These are phyloP conservation scores for Sinelater perroti DNA, from an alignment of 2,888 invertebrate species.

Conservation along the genomic window DNA sequence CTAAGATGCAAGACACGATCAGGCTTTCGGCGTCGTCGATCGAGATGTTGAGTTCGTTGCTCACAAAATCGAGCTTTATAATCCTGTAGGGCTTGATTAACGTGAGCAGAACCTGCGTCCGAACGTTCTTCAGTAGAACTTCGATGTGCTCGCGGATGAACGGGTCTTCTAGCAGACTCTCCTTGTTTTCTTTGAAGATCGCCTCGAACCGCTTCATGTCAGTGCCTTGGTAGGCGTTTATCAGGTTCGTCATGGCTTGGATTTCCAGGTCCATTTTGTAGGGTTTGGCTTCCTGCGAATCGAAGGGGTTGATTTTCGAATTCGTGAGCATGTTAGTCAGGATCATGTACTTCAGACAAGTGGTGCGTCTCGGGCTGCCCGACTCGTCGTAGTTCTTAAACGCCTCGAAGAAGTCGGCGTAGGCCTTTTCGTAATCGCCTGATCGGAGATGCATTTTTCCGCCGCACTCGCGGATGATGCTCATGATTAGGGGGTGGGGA, in stretches of 20 bases:
- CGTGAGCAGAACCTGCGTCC: conserved; percentile 94
- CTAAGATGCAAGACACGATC: conserved; percentile 94
- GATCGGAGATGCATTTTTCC: conserved; percentile 99
- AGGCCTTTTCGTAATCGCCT: conserved; percentile 97
- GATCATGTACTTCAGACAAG: conserved; percentile 96
- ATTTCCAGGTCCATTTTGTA: conserved; percentile 99
- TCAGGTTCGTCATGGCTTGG: conserved; percentile 97
- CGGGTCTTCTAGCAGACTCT: conserved; percentile 89
- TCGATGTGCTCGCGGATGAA: conserved; percentile 98
- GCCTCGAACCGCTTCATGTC: conserved; percentile 97
- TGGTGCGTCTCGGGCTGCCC: conserved; percentile 93
- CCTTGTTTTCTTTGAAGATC: conserved; percentile 73
- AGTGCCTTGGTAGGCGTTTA: conserved; percentile 95
- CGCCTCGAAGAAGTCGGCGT: conserved; percentile 99
- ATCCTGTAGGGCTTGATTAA: conserved; percentile 96
- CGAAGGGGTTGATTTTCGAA: conserved; percentile 98
- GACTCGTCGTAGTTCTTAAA: conserved; percentile 99
- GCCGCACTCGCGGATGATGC: conserved; percentile 96
- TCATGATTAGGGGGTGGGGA: conserved; percentile 99
- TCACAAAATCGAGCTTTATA: conserved; percentile 95
- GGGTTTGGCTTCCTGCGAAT: conserved; percentile 99
- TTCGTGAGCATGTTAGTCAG: conserved; percentile 99
- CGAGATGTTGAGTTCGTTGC: conserved; percentile 89
- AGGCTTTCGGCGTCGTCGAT: conserved; percentile 93
- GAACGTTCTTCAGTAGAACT: conserved; percentile 89